phyloP scores from a whole-genome alignment of 2,113 vertebrate species.

The Thermophis baileyi region DNA sequence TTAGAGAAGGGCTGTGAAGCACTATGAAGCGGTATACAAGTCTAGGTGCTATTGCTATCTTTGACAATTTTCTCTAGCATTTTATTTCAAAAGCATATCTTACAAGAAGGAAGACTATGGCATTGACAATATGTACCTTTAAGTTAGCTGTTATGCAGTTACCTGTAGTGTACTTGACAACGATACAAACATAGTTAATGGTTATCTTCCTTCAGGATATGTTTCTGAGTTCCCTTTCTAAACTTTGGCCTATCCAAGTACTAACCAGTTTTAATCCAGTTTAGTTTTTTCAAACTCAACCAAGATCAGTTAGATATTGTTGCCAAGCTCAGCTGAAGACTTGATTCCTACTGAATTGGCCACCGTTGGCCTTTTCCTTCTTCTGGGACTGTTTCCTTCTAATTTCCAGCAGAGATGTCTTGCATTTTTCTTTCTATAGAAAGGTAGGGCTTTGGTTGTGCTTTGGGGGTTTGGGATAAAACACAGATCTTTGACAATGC shows the following conservation, averaged over 20 bases:
- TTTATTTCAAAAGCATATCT: no score
- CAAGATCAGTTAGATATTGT: background rate
- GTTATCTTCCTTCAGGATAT: no score
- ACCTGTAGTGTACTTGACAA: no score
- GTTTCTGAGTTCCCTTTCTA: background rate
- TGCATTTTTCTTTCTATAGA: background rate
- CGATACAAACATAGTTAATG: no score
- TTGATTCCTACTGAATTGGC: background rate
- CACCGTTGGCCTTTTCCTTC: background rate
- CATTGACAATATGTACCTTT: no score
- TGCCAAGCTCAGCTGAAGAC: background rate
- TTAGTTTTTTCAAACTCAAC: background rate
- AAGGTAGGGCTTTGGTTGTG: background rate
- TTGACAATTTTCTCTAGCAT: no score
- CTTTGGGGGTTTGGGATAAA: background rate
- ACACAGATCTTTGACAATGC: background rate
- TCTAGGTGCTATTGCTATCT: no score
- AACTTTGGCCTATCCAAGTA: background rate
- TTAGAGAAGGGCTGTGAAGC: no score
- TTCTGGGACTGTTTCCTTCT: background rate
- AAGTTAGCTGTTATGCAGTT: no score
- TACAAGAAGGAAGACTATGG: no score
- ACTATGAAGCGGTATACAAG: no score
- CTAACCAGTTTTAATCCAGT: background rate
- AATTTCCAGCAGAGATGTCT: background rate